Evolutionary conservation across 64 coral and sea anemone genomes (phyloP), one percentile per base, ranked within the genome.

Genomic region (Anthopleura sola): DNA sequence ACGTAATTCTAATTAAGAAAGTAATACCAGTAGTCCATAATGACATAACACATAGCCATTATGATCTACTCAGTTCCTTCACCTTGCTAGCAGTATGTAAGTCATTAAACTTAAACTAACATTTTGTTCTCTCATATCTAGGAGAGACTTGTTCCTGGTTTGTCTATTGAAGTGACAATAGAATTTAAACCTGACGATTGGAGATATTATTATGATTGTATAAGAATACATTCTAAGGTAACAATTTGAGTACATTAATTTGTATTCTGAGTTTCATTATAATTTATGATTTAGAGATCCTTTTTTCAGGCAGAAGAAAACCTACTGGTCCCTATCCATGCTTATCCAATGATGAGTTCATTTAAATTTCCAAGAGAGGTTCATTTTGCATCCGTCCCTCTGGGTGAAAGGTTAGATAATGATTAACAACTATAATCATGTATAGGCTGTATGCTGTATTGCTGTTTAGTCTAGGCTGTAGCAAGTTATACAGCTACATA

Each of bases 201-300:
- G 96, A 78, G 90, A 28, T 99, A 99, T 89, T 94, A 90, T 77
- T 99, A 99, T 68, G 96, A 99, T 28, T 99, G 96, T 75, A 94
- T 99, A 60, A 78, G 96, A 78, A 92, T 99, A 85, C 96, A 99
- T 83, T 94, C 92, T 31, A 94, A 87, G 90, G 95, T 98, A 88
- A 62, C 24, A 6, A 62, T n/a, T 62, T 24, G 19, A 62, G 24
- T 3, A 24, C 23, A 62, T 62, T 62, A 62, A 62, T 26, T 6
- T 62, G 13, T n/a, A 26, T 20, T n/a, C 58, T 11, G 3, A 24
- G 58, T 6, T 62, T 62, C 50, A 53, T 21, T 14, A 62, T 21
- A 62, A 62, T 10, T n/a, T 24, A 62, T 23, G 21, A 24, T 21
- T 6, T n/a, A 2, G 24, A 3, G 6, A 62, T n/a, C 24, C 58